Evolutionary conservation across 2,113 vertebrate species (phyloP), one percentile per base, ranked within the genome.

Genomic region (Eptesicus fuscus): DNA sequence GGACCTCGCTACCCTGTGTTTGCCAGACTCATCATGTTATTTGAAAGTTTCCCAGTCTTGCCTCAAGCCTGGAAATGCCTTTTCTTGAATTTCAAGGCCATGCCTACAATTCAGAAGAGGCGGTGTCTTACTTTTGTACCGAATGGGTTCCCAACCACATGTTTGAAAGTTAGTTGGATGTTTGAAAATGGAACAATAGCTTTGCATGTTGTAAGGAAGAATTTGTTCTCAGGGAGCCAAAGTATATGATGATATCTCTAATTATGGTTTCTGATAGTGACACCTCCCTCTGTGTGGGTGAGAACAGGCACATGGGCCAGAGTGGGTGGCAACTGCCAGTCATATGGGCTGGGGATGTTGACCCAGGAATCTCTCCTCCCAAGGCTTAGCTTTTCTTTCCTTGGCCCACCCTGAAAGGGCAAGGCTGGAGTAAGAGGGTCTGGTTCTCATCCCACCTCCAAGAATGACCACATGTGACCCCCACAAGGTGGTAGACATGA

Each of bases 251-350:
- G 92, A 90, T 96, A 94, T 95, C 77, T 59, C n/a, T 97, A 95
- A 96, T 96, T 96, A 95, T 95, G 96, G 59, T 79, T 97, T 95
- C 94, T 96, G 85, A 92, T 85, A 69, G 87, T 90, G 61, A 91
- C 42, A 85, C 91, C 90, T 96, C 92, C 91, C 78, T 96, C 93
- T 95, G 88, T 83, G 94, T 96, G 95, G 84, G 88, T 95, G 95
- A 95, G 96, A 96, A 96, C 69, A 95, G 93, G 96, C 82, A 71
- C 95, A 86, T 53, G 94, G 93, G n/a, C 69, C 69, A 10, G 67
- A 92, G 95, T 95, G 95, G 92, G 94, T 51, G 92, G 84, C 74
- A 82, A 74, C 77, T 96, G 92, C 94, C 82, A 95, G 94, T 92
- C 30, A 1, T 70, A 56, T 88, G 85, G 92, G 91, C 65, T 79